Evolutionary conservation across 2,888 invertebrate genomes (phyloP).

Genomic region (Diachrysia chrysitis): DNA sequence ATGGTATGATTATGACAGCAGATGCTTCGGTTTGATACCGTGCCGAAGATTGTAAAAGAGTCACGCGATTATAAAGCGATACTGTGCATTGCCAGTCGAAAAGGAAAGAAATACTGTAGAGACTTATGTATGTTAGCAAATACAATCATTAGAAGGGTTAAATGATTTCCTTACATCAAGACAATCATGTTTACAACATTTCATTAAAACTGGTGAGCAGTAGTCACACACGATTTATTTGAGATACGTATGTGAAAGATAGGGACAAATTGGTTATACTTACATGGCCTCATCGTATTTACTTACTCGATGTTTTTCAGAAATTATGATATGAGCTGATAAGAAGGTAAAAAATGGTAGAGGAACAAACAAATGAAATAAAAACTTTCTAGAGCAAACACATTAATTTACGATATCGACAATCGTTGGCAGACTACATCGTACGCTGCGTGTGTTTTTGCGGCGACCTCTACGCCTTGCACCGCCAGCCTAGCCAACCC

Average conservation of each 20-base stretch:
- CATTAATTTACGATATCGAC: slow-evolving; percentile 14
- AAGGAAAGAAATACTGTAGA: neutral
- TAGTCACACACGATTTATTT: too few relatives aligned
- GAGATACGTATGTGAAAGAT: too few relatives aligned
- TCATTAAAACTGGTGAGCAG: too few relatives aligned
- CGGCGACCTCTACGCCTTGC: slow-evolving; percentile 62
- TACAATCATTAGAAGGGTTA: neutral
- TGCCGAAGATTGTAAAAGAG: slow-evolving; percentile 10
- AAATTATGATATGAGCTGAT: too few relatives aligned
- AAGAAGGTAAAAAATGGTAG: too few relatives aligned
- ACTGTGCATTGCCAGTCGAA: neutral
- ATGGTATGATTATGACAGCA: slow-evolving; percentile 11
- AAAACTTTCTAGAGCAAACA: slow-evolving; percentile 9
- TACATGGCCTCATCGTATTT: too few relatives aligned
- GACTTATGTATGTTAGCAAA: too few relatives aligned
- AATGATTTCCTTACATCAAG: too few relatives aligned
- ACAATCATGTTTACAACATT: too few relatives aligned
- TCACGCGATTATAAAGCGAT: slow-evolving; percentile 29
- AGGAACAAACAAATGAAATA: too few relatives aligned
- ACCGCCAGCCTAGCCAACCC: slow-evolving; percentile 60
- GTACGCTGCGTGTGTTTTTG: slow-evolving; percentile 11
- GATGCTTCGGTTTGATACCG: slow-evolving; percentile 21
- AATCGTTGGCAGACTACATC: slow-evolving; percentile 12
- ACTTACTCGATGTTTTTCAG: too few relatives aligned
- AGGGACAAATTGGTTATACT: too few relatives aligned